Conservation (phyloP, 1,140 invertebrate genomes). For the Ganaspis sp. region DNA sequence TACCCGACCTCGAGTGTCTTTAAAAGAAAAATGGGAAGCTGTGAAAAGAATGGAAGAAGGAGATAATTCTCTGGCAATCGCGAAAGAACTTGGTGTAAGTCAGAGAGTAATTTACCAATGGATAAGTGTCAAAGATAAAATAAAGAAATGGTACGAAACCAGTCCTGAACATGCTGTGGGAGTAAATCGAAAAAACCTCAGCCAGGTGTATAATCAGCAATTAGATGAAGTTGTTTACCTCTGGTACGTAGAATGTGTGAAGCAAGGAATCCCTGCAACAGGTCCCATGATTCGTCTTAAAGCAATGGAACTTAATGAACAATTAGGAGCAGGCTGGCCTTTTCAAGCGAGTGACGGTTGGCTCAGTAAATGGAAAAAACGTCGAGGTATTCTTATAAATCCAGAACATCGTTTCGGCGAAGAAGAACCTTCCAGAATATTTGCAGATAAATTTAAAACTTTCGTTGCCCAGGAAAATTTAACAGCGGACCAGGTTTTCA, state of each 20-base stretch:
- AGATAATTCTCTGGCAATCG: neutral
- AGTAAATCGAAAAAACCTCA: neutral
- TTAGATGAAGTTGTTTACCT: neutral
- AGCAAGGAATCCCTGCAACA: neutral
- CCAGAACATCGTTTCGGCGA: neutral
- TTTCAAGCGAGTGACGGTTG: constrained; percentile 4
- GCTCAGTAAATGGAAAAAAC: constrained; percentile 2
- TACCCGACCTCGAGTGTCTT: neutral
- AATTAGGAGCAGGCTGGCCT: neutral
- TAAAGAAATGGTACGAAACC: constrained; percentile 4
- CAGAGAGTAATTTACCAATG: neutral
- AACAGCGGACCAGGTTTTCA: neutral
- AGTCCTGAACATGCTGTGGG: neutral
- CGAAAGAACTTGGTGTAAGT: neutral
- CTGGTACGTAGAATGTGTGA: constrained; percentile 5
- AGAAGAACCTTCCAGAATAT: neutral
- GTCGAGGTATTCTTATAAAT: neutral
- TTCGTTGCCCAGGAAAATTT: neutral
- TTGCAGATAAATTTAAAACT: neutral
- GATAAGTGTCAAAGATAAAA: neutral
- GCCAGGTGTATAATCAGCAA: neutral
- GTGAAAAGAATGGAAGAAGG: constrained; percentile 12
- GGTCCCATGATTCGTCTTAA: neutral
- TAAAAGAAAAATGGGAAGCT: constrained; percentile 11
- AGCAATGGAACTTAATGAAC: constrained; percentile 8